Percentiles rank a stretch among this genome's conserved stretches.
Evolutionary conservation across 2,113 vertebrate species (phyloP).

Genomic region (Seriola dumerili): DNA sequence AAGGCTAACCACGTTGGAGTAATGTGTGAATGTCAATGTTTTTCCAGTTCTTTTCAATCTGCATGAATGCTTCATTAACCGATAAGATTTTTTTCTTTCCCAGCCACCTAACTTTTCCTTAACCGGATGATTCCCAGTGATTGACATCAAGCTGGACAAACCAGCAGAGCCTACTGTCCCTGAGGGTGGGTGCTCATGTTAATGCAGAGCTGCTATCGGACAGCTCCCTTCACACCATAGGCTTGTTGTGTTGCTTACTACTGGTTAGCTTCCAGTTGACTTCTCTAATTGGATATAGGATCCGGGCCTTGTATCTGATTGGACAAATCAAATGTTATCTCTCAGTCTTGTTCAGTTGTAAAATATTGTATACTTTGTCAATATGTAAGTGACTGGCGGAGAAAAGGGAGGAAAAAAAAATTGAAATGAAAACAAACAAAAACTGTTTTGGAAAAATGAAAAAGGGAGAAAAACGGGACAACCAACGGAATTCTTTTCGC

Average conservation of each 20-base stretch:
- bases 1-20: too few species aligned
- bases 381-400: conserved; percentile 82
- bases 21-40: too few species aligned
- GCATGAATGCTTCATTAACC: background rate
- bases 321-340: conserved; percentile 83
- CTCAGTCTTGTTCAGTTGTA: conserved; percentile 86
- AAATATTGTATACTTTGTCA: conserved; percentile 87
- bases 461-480: conserved; percentile 58
- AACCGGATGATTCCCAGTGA: conserved; percentile 73
- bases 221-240: conserved; percentile 83
- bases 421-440: conserved; percentile 63
- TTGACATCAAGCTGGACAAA: conserved; percentile 85
- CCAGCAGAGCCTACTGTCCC: conserved; percentile 80
- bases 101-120: conserved; percentile 49
- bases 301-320: conserved; percentile 79
- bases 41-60: background rate
- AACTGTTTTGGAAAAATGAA: conserved; percentile 61
- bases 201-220: conserved; percentile 76
- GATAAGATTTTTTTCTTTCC: background rate
- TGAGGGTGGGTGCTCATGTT: conserved; percentile 83
- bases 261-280: conserved; percentile 84
- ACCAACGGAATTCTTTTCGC: conserved; percentile 79
- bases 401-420: conserved; percentile 49
- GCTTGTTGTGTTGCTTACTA: conserved; percentile 86
- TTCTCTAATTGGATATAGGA: conserved; percentile 81